These are phyloP conservation scores for Nettapus auritus DNA, from an alignment of 2,113 vertebrate species.

Conservation along the genomic window DNA sequence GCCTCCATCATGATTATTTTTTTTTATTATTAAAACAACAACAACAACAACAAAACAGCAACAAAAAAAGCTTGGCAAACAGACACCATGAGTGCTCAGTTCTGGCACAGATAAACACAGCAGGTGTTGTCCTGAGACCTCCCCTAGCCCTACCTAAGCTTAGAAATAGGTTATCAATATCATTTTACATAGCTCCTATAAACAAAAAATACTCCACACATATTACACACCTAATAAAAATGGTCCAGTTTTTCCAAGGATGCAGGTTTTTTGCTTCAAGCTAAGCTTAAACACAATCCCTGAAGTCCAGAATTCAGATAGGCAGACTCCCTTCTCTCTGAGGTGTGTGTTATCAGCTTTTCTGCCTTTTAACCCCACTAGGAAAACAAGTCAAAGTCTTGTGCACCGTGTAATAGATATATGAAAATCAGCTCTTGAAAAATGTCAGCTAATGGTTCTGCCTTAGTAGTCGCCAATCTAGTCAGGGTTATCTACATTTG, in stretches of 20 bases:
- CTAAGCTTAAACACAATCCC: background rate
- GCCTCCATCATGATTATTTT: too few relatives aligned
- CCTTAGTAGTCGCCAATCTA: background rate
- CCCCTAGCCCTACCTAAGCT: background rate
- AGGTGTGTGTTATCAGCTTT: background rate
- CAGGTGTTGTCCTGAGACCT: background rate
- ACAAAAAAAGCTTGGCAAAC: background rate
- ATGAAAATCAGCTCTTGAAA: background rate
- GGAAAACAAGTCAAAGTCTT: background rate
- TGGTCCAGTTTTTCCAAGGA: background rate
- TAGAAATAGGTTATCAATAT: background rate
- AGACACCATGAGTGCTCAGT: background rate
- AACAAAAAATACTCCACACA: background rate
- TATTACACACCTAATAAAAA: background rate
- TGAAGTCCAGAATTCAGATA: accelerated
- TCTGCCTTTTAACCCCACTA: background rate
- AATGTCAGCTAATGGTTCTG: background rate
- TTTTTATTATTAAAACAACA: too few relatives aligned
- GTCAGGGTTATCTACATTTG: background rate
- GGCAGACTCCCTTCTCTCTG: background rate
- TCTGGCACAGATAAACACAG: background rate
- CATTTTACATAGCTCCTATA: background rate
- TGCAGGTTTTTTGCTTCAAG: background rate
- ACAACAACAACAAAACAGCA: too few relatives aligned
- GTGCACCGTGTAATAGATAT: accelerated